Base-by-base conservation (phyloP, 2,113 vertebrate genomes). In the Elephas maximus region DNA sequence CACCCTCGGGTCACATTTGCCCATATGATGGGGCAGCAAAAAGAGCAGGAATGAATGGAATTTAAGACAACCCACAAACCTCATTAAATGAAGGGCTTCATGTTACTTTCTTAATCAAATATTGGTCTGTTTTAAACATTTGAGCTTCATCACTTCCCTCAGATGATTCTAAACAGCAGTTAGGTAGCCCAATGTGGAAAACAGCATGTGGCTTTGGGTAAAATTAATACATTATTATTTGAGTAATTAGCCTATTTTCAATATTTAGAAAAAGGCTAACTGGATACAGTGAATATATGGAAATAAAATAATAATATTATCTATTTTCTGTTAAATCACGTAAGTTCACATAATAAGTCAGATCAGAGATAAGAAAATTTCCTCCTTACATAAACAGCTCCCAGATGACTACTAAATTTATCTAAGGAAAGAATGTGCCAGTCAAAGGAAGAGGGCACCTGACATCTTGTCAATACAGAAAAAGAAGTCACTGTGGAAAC, bases 31-130 rank as follows among this genome's bases (percentile, higher is more conserved):
- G 26, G 9, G 8, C 7, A 88, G 30, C 5, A 90, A 90, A 89
- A 45, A 90, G 2, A 91, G 15, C 5, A 51, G 18, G 45, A 93
- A 37, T 57, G 91, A 86, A 53, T 76, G 44, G 8, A 90, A 91
- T 94, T 82, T 73, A 92, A 88, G 71, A 90, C 21, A 90, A 87
- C 6, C 33, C 67, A 87, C 76, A 84, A 78, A 51, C 24, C 15
- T 92, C 57, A 96, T 90, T 94, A 93, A 96, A 85, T 78, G n/a
- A 88, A 86, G 21, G 90, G 28, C 24, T 91, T 96, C 65, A 76
- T 18, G 76, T 89, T 78, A 82, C 18, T 83, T 89, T 88, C 23
- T 20, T 30, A 87, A 77, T 88, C 48, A 94, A 78, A 82, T 86
- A 85, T 21, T 90, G 41, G n/a, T 65, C 45, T 79, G 9, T 2